Base-by-base conservation (phyloP, 2,113 vertebrate genomes). In the Pseudolaguvia tuberculata region DNA sequence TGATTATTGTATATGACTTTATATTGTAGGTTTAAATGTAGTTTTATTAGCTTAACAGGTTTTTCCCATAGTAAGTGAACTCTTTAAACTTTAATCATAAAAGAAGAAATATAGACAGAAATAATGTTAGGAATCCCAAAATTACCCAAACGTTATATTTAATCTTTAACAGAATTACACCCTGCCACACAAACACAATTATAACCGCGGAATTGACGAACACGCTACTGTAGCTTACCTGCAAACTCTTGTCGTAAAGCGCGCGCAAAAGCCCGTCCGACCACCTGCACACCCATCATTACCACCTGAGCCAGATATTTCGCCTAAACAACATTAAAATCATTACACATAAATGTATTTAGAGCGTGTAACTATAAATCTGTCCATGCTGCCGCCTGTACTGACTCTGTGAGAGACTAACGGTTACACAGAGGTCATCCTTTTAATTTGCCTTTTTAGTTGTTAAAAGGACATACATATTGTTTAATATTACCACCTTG, bases 291-390 rank as follows among this genome's bases (percentile, higher is more conserved):
- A 1, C 97, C 96, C 92, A 98, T 94, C 81, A 99, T 91, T 2
- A 99, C 86, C 83, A 98, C 97, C 91, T 99, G 97, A 4, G 92
- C 96, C 53, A 99, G 90, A 87, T 98, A 98, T 82, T 89, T 95
- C 57, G 96, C 97, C 97, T 98, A 87, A 2, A 79, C 55, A 6
- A 76, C n/a, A 13, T 21, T 21, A 42, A 20, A 62, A 3, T 14
- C 15, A 35, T 25, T 8, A 18, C 57, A 18, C 56, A 9, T 21
- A 13, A 5, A 1, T 17, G 14, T 3, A 61, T 39, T 11, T 35
- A 39, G 5, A n/a, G 20, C 10, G 2, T 42, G 39, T 11, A 11
- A 35, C 2, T 18, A 62, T 39, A 18, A 62, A 39, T 39, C 13
- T 27, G 12, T 35, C 2, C 57, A 31, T 15, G 15, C 27, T 7